A percentile compares a stretch with the other conserved stretches of the same genome.
phyloP scores from a whole-genome alignment of 2,888 invertebrate species.

The Hydroisotoma schaefferi region DNA sequence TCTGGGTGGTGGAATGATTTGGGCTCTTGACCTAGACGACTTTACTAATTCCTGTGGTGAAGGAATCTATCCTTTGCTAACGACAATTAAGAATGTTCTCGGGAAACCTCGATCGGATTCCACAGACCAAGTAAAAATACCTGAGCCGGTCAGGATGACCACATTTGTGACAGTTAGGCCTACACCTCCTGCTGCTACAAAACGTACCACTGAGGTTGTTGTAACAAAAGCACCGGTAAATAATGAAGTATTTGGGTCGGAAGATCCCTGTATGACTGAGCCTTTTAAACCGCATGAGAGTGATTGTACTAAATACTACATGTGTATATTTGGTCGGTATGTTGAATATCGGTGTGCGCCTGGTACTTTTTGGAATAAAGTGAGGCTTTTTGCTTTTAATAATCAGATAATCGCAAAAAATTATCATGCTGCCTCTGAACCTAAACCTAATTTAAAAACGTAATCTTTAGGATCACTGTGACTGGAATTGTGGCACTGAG shows the following conservation, averaged over 20 bases:
- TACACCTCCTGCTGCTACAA: conserved; percentile 4
- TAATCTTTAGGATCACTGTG: conserved; percentile 39
- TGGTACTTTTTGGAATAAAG: conserved; percentile 71
- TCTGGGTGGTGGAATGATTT: conserved; percentile 58
- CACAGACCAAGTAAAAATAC: background rate
- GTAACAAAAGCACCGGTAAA: conserved; percentile 1
- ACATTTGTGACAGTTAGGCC: background rate
- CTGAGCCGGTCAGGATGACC: background rate
- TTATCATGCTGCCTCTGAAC: no score
- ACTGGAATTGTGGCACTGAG: conserved; percentile 50
- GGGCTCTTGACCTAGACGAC: conserved; percentile 59
- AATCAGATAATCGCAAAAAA: no score
- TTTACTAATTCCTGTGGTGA: conserved; percentile 52
- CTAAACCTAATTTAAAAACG: no score
- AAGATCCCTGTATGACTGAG: conserved; percentile 30
- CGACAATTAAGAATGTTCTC: conserved; percentile 49
- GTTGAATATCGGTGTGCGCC: conserved; percentile 68
- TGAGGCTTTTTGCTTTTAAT: no score
- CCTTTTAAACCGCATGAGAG: conserved; percentile 37
- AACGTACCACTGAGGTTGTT: no score
- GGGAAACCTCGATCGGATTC: background rate
- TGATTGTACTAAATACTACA: conserved; percentile 59
- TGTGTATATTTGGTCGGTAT: conserved; percentile 71
- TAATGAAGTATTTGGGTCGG: background rate
- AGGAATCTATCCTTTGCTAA: conserved; percentile 53